Percentiles rank a stretch among this genome's conserved stretches.
Conservation (phyloP, 1,140 invertebrate species). For the Carcinoscorpius rotundicauda region DNA sequence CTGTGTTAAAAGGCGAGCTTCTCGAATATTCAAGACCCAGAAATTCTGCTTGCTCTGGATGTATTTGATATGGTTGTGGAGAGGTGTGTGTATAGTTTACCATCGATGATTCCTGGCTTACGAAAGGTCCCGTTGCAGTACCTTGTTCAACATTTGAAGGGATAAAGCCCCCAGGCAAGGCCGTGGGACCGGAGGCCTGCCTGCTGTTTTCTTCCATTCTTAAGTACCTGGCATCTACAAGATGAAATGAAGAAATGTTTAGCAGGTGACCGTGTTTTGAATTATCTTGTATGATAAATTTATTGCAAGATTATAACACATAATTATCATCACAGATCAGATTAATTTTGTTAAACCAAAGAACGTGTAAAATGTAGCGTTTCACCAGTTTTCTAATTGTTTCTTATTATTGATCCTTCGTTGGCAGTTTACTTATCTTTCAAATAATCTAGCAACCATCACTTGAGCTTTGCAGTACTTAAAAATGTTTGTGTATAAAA, state of each 20-base stretch:
- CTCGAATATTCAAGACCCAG: background rate
- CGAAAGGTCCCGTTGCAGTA: slow-evolving; percentile 9
- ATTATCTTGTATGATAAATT: no score
- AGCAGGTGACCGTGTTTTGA: no score
- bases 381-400: no score
- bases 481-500: no score
- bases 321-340: no score
- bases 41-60: slow-evolving; percentile 2
- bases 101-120: slow-evolving; percentile 17
- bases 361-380: no score
- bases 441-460: no score
- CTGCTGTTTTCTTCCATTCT: slow-evolving; percentile 19
- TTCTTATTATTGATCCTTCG: no score
- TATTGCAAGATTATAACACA: no score
- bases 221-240: slow-evolving; percentile 7
- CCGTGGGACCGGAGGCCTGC: slow-evolving; percentile 14
- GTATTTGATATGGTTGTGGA: slow-evolving; percentile 9
- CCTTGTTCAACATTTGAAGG: slow-evolving; percentile 6
- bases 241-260: background rate
- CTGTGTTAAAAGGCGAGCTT: background rate
- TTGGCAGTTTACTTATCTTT: no score
- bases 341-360: no score
- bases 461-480: no score
- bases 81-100: slow-evolving; percentile 5
- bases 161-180: slow-evolving; percentile 15